These are phyloP conservation scores for Homarus americanus DNA, from an alignment of 1,140 invertebrate genomes.

Conservation along the genomic window DNA sequence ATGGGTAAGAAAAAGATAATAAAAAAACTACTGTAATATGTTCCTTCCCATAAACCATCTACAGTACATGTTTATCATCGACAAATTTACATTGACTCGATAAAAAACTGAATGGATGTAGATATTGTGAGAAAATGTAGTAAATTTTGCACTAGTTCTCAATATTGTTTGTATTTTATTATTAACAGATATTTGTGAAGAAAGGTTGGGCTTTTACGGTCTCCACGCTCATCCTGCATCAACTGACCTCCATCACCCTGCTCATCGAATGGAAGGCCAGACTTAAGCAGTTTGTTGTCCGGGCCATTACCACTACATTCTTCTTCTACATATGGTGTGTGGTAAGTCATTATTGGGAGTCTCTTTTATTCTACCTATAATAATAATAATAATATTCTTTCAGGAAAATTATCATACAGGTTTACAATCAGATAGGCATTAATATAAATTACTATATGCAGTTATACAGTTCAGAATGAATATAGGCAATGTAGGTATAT, in stretches of 20 bases:
- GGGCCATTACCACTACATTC: constrained; percentile 31
- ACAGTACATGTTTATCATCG: not conserved
- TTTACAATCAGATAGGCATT: no score
- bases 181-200: constrained; percentile 45
- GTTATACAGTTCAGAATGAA: no score
- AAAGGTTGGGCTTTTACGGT: constrained; percentile 38
- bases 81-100: not conserved
- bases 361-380: no score
- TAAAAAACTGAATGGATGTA: not conserved
- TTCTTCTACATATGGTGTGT: constrained; percentile 55
- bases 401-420: no score
- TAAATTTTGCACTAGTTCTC: not conserved
- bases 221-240: not conserved
- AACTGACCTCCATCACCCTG: not conserved
- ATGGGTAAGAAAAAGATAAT: not conserved
- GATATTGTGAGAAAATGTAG: not conserved
- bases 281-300: constrained; percentile 9
- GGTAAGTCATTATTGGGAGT: constrained; percentile 17
- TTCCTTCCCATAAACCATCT: no score
- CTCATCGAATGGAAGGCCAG: not conserved
- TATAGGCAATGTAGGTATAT: no score
- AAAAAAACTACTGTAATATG: no score
- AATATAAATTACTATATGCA: no score
- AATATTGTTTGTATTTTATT: not conserved
- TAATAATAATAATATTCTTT: no score